phyloP scores from a whole-genome alignment of 2,888 invertebrate species.

The Brachyopa scutellaris region DNA sequence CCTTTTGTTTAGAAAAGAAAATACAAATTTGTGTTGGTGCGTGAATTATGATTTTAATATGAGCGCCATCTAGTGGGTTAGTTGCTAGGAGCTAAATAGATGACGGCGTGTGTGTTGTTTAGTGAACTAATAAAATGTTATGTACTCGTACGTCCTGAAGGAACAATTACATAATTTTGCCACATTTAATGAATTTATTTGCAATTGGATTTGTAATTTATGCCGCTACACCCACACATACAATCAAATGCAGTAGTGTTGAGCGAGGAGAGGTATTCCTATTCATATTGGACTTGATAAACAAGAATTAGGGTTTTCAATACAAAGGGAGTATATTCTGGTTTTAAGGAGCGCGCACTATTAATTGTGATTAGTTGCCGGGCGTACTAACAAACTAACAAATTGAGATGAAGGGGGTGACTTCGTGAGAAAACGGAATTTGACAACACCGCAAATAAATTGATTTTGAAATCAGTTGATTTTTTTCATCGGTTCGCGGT shows the following conservation, averaged over 20 bases:
- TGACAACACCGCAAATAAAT: too few relatives aligned
- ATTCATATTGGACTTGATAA: not conserved
- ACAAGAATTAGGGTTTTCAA: constrained; percentile 7
- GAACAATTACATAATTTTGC: constrained; percentile 71
- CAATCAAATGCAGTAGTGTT: constrained; percentile 7
- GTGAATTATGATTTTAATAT: constrained; percentile 70
- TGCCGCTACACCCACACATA: constrained; percentile 13
- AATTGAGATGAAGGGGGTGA: constrained; percentile 66
- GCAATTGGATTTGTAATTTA: constrained; percentile 70
- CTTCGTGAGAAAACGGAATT: too few relatives aligned
- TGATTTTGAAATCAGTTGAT: too few relatives aligned
- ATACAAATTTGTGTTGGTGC: constrained; percentile 51
- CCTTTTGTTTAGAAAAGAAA: constrained; percentile 1
- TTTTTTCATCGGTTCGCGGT: too few relatives aligned
- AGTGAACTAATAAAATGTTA: constrained; percentile 67
- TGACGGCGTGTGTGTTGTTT: constrained; percentile 4
- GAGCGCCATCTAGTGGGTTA: constrained; percentile 63
- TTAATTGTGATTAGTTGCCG: constrained; percentile 67
- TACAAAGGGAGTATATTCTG: not conserved
- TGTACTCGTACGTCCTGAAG: constrained; percentile 68
- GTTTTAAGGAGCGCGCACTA: constrained; percentile 35
- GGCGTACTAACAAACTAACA: constrained; percentile 41
- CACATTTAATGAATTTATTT: constrained; percentile 70
- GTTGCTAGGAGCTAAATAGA: too few relatives aligned
- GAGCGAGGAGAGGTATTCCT: constrained; percentile 6